phyloP scores from a whole-genome alignment of 2,113 vertebrate genomes.

The Festucalex cinctus region DNA sequence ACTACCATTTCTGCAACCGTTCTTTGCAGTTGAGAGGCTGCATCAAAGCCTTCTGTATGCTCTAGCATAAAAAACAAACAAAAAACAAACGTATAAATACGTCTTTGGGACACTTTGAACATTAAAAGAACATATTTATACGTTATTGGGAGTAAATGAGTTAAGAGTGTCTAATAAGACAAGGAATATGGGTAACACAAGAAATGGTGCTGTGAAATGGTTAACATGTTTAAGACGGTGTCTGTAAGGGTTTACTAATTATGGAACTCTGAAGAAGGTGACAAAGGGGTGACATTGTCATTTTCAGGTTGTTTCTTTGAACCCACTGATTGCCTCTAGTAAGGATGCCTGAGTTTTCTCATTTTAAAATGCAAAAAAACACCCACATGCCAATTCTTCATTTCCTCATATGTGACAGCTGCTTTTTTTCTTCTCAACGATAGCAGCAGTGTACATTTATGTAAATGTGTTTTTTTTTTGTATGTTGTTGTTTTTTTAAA shows the following conservation, averaged over 20 bases:
- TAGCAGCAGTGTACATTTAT: conserved; percentile 45
- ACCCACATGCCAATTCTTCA: conserved; percentile 3
- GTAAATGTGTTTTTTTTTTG: conserved; percentile 50
- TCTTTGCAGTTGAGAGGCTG: too few species aligned
- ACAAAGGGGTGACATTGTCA: neutral
- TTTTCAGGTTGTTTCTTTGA: neutral
- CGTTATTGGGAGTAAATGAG: too few species aligned
- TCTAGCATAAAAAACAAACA: too few species aligned
- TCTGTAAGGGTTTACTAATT: neutral
- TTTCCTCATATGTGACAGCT: conserved; percentile 19
- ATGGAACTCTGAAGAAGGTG: neutral
- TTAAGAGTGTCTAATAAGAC: neutral
- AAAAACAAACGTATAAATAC: too few species aligned
- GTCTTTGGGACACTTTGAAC: too few species aligned
- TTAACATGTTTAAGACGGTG: neutral
- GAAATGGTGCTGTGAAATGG: neutral
- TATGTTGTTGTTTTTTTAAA: conserved; percentile 35
- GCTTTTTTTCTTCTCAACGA: conserved; percentile 25
- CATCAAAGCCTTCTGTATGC: too few species aligned
- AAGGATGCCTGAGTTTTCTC: neutral
- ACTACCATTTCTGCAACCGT: too few species aligned
- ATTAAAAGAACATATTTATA: too few species aligned
- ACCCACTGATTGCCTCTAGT: neutral
- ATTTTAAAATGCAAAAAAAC: conserved; percentile 17
- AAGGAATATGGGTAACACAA: neutral